These are phyloP conservation scores for Argyrosomus japonicus DNA, from an alignment of 2,113 vertebrate genomes.

Conservation along the genomic window DNA sequence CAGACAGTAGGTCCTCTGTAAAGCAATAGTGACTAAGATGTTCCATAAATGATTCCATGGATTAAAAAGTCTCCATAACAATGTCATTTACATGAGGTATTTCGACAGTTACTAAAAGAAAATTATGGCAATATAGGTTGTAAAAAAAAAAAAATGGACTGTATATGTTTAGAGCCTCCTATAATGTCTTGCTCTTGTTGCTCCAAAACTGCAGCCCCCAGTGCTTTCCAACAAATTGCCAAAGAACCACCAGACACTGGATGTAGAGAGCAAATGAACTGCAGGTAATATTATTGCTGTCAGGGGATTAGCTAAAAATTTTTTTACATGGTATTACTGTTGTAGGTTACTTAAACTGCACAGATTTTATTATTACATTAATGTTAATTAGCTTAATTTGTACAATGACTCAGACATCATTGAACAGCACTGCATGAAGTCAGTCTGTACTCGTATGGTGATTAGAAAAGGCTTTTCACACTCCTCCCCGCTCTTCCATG, in stretches of 20 bases:
- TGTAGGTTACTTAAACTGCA: not conserved
- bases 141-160: not conserved
- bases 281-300: not conserved
- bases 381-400: not conserved
- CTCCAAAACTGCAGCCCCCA: not conserved
- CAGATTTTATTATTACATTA: not conserved
- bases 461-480: constrained; percentile 20
- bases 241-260: not conserved
- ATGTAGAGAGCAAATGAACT: not conserved
- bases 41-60: not conserved
- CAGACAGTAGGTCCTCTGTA: not conserved
- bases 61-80: not conserved
- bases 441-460: not conserved
- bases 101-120: not conserved
- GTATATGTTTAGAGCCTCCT: not conserved
- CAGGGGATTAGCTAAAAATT: no score
- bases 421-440: constrained; percentile 7
- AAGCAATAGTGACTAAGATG: constrained; percentile 35
- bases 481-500: not conserved
- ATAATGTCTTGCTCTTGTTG: not conserved
- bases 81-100: not conserved
- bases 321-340: not conserved
- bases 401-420: constrained; percentile 1
- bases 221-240: not conserved
- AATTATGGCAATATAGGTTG: not conserved